Conservation (phyloP, 2,888 invertebrate species). For the Gonocerus acuteangulatus region DNA sequence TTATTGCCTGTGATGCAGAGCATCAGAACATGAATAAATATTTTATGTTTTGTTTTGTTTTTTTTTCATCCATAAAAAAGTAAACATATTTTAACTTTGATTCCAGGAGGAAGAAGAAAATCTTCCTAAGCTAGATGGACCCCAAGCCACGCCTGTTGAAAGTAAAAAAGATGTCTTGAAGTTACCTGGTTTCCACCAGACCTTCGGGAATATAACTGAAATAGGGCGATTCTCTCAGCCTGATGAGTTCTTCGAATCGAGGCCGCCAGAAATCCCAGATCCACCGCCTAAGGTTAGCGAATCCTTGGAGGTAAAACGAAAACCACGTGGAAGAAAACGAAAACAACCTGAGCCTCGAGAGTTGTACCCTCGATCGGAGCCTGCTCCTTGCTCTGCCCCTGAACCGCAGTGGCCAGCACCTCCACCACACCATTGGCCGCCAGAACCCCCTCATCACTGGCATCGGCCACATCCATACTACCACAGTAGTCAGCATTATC, state of each 20-base stretch:
- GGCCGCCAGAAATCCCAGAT: slow-evolving; percentile 33
- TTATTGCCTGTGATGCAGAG: too few species aligned
- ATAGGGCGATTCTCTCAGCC: slow-evolving; percentile 67
- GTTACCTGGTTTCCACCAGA: slow-evolving; percentile 59
- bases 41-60: too few species aligned
- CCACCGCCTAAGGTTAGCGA: slow-evolving; percentile 24
- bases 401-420: slow-evolving; percentile 27
- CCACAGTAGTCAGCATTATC: slow-evolving; percentile 27
- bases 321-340: slow-evolving; percentile 32
- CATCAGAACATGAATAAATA: too few species aligned
- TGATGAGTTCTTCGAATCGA: slow-evolving; percentile 53
- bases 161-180: slow-evolving; percentile 35
- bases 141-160: slow-evolving; percentile 7
- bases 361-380: slow-evolving; percentile 25
- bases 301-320: slow-evolving; percentile 28
- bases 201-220: slow-evolving; percentile 71
- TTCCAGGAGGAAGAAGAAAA: slow-evolving; percentile 32
- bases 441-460: slow-evolving; percentile 26
- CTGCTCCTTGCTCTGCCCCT: slow-evolving; percentile 16
- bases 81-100: too few species aligned
- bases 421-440: slow-evolving; percentile 7
- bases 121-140: slow-evolving; percentile 29
- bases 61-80: too few species aligned
- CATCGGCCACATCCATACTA: slow-evolving; percentile 32
- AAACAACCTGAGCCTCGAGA: slow-evolving; percentile 33